Percentiles rank a stretch among this genome's conserved stretches.
These are phyloP conservation scores for Eulemur macaco DNA, from an alignment of 2,113 vertebrate genomes.

Conservation along the genomic window DNA sequence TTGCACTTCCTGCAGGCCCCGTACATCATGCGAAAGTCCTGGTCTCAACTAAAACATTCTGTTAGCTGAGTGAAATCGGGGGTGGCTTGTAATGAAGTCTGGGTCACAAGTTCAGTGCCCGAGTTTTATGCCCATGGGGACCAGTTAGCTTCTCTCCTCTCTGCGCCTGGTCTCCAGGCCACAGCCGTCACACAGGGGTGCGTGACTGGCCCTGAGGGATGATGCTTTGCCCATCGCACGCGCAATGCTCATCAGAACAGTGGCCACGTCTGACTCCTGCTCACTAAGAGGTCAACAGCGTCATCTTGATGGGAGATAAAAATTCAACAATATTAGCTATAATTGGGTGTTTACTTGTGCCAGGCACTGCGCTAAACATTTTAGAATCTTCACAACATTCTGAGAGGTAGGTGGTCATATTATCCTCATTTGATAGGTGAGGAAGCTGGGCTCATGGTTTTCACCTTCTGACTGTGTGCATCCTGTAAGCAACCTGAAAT, in stretches of 20 bases:
- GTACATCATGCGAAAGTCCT: neutral
- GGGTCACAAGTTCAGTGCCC: neutral
- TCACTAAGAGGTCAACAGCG: neutral
- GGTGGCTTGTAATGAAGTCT: neutral
- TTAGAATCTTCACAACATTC: neutral
- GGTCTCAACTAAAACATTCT: neutral
- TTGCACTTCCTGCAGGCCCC: neutral
- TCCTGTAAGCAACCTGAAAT: neutral
- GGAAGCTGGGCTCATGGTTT: neutral
- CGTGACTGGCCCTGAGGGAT: neutral
- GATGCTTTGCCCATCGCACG: too few species aligned
- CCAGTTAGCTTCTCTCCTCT: neutral
- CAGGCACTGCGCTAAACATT: neutral
- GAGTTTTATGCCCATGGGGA: neutral
- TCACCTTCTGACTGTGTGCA: neutral
- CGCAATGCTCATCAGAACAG: neutral
- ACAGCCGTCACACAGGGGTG: neutral
- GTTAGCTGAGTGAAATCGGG: neutral
- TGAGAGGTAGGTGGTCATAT: fast-evolving
- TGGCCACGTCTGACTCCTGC: neutral
- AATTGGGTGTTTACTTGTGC: too few species aligned
- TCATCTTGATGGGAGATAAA: neutral
- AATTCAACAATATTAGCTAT: neutral
- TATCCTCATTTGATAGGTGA: neutral
- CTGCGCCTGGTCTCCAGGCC: neutral